phyloP scores from a whole-genome alignment of 1,140 invertebrate species.

The Meloidogyne floridensis region DNA sequence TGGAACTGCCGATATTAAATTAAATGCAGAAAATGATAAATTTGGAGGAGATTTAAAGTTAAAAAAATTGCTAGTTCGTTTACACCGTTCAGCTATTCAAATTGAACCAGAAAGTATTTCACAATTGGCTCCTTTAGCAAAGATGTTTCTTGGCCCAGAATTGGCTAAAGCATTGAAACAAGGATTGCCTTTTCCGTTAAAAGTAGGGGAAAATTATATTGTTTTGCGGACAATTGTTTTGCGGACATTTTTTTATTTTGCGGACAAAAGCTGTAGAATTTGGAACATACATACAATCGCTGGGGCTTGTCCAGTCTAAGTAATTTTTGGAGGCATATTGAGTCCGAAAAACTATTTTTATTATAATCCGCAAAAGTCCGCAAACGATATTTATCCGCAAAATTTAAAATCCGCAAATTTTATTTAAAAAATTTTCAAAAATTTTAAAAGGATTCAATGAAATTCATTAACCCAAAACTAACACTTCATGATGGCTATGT shows the following conservation, averaged over 20 bases:
- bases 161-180: conserved; percentile 59
- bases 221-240: too few relatives aligned
- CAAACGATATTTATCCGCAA: too few relatives aligned
- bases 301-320: too few relatives aligned
- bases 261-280: too few relatives aligned
- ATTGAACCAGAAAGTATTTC: conserved; percentile 60
- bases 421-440: too few relatives aligned
- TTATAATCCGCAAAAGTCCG: too few relatives aligned
- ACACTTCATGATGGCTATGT: conserved; percentile 62
- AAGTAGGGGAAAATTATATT: conserved; percentile 29
- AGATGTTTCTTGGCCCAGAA: conserved; percentile 64
- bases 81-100: conserved; percentile 60
- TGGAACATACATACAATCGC: too few relatives aligned
- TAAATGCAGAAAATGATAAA: conserved; percentile 56
- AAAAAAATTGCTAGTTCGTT: conserved; percentile 55
- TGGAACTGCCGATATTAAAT: conserved; percentile 59
- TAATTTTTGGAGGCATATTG: too few relatives aligned
- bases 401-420: too few relatives aligned
- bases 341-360: too few relatives aligned
- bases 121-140: conserved; percentile 61
- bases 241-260: too few relatives aligned
- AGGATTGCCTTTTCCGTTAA: conserved; percentile 61
- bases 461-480: conserved; percentile 55
- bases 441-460: conserved; percentile 64
- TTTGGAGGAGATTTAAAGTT: conserved; percentile 61